Evolutionary conservation across 2,888 invertebrate genomes (phyloP), one percentile per base, ranked within the genome.

Genomic region (Tinea semifulvella): DNA sequence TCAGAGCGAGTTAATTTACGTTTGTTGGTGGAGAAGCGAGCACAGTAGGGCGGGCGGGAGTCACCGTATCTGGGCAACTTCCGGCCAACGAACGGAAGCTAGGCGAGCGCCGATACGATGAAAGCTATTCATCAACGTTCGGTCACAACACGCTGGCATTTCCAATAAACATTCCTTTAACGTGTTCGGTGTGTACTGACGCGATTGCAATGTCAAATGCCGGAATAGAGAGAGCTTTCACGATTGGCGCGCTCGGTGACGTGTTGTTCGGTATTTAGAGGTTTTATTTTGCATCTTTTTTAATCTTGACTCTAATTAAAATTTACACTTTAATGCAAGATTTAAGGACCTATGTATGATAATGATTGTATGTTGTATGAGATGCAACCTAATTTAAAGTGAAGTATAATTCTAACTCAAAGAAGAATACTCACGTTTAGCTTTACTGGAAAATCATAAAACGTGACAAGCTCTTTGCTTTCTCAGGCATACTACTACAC

Each of bases 81-180:
- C 71, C 72, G 71, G 56, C 54, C 52, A 54, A 54, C 56, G 53
- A 53, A 58, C 65, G 64, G 65, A 59, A 61, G 54, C 43, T 40
- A 40, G 40, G 40, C 40, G 54, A 52, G 46, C 59, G 17, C 48
- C 50, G 47, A 52, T 51, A 51, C 71, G 68, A 65, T 72, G 70
- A 69, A 68, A 66, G 59, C 63, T 66, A 68, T 74, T 64, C 69
- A 74, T 74, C 75, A 74, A 65, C 60, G 59, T 68, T 70, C 61
- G 71, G 68, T 65, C 61, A 57, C 62, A 58, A 58, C 61, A 63
- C 63, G 61, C 56, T 62, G 54, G 57, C 46, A 43, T 46, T 58
- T 59, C 63, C 66, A 64, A 65, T 65, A 61, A 65, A 60, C 57
- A 48, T 48, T 46, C 52, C 48, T 47, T 43, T 46, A 45, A 43